Evolutionary conservation across 2,113 vertebrate species (phyloP).

Genomic region (human): DNA sequence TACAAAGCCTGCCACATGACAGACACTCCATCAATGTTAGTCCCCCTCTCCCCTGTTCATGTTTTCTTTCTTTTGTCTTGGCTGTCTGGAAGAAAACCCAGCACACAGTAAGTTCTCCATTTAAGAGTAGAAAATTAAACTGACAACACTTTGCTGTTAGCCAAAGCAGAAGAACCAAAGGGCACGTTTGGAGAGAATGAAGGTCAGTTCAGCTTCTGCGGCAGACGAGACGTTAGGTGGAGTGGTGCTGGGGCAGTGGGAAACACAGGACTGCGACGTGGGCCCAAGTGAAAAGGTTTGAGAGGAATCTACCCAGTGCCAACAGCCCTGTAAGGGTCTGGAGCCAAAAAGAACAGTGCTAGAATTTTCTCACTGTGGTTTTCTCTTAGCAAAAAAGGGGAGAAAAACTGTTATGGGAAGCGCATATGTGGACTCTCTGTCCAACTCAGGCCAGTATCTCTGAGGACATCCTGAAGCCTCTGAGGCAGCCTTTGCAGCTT

Average conservation of each 20-base stretch:
- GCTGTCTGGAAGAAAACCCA: fast-evolving
- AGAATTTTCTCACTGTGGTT: fast-evolving
- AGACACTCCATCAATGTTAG: fast-evolving
- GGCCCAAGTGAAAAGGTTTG: fast-evolving
- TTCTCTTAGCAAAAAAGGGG: neutral
- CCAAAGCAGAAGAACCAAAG: fast-evolving
- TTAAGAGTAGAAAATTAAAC: neutral
- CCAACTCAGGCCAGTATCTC: neutral
- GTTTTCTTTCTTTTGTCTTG: neutral
- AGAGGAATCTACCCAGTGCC: fast-evolving
- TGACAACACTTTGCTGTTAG: too few species aligned
- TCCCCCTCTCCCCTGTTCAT: neutral
- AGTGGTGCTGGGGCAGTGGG: fast-evolving
- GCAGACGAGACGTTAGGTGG: fast-evolving
- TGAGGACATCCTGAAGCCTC: fast-evolving
- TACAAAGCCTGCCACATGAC: fast-evolving
- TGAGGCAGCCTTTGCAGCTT: too few species aligned
- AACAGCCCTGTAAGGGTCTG: fast-evolving
- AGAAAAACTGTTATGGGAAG: fast-evolving
- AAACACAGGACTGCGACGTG: fast-evolving
- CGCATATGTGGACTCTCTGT: fast-evolving
- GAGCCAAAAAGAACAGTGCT: fast-evolving
- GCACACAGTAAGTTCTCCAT: neutral
- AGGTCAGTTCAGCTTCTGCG: neutral
- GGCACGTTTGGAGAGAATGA: fast-evolving